A percentile compares a stretch with the other conserved stretches of the same genome.
Conservation (phyloP, 2,888 invertebrate genomes). For the Mimumesa dahlbomi region DNA sequence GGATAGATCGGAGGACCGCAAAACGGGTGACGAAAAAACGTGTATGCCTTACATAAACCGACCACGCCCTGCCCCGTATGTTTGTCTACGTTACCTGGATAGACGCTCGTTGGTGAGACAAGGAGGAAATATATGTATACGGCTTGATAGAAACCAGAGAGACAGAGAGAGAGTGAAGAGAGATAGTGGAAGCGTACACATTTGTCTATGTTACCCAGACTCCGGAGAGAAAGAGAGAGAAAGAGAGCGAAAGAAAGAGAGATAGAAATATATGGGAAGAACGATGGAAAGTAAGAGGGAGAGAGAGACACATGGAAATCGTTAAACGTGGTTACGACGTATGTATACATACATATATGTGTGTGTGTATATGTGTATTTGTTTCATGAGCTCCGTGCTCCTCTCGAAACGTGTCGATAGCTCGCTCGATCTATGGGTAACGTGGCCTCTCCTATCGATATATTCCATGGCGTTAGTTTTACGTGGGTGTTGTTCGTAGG, state of each 20-base stretch:
- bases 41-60: slow-evolving; percentile 77
- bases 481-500: slow-evolving; percentile 65
- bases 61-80: slow-evolving; percentile 75
- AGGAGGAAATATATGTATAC: not conserved
- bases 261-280: not conserved
- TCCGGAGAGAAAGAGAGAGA: not conserved
- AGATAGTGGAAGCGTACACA: not conserved
- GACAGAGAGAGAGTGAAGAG: too few relatives aligned
- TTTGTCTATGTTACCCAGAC: not conserved
- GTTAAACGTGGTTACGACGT: slow-evolving; percentile 17
- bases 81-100: slow-evolving; percentile 44
- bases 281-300: not conserved
- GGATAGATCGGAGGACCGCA: slow-evolving; percentile 61
- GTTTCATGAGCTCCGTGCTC: slow-evolving; percentile 43
- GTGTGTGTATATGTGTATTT: slow-evolving; percentile 12
- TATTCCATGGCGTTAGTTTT: slow-evolving; percentile 46
- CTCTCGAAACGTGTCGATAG: slow-evolving; percentile 63
- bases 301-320: slow-evolving; percentile 20
- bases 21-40: slow-evolving; percentile 76
- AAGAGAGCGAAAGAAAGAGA: too few relatives aligned
- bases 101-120: not conserved
- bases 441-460: slow-evolving; percentile 57
- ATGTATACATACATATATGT: too few relatives aligned
- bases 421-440: slow-evolving; percentile 46
- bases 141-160: too few relatives aligned